A percentile compares a stretch with the other conserved stretches of the same genome.
Evolutionary conservation across 1,140 invertebrate genomes (phyloP).

Genomic region (Caenorhabditis elegans): WBcel235 BX284606.5:13484501-13485000

Average conservation of each 20-base stretch:
- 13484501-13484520: no score
- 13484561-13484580: neutral
- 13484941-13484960: neutral
- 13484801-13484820: no score
- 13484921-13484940: no score
- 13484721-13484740: neutral
- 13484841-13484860: no score
- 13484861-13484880: no score
- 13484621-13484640: neutral
- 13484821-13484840: no score
- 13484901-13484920: no score
- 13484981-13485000: no score
- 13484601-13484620: neutral
- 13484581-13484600: neutral
- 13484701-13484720: neutral
- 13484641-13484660: neutral
- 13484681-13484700: neutral
- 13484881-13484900: no score
- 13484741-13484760: neutral
- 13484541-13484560: neutral
- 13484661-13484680: neutral
- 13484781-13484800: no score
- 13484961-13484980: neutral
- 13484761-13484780: neutral
- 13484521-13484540: no score